Conservation (phyloP, 2,888 invertebrate species). For the Leucophenga maculata region DNA sequence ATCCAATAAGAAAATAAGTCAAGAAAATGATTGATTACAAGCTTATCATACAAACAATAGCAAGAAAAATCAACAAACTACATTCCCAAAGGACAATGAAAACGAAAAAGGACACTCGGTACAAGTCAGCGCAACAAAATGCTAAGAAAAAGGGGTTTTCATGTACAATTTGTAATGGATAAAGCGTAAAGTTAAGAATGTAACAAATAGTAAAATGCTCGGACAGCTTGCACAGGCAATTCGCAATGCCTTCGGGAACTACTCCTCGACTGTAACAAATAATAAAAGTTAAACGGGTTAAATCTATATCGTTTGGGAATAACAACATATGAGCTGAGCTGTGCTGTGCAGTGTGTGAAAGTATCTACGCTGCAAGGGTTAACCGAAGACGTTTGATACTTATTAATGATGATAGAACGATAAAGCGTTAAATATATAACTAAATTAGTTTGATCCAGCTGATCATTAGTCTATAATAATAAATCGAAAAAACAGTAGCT, state of each 20-base stretch:
- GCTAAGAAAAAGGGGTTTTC: slow-evolving; percentile 20
- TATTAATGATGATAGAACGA: slow-evolving; percentile 37
- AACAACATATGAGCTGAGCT: slow-evolving; percentile 31
- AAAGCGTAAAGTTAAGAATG: slow-evolving; percentile 53
- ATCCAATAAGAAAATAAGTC: slow-evolving; percentile 49
- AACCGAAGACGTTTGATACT: not conserved
- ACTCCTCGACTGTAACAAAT: slow-evolving; percentile 31
- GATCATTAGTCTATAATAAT: slow-evolving; percentile 38
- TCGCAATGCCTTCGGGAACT: slow-evolving; percentile 55
- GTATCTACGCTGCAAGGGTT: not conserved
- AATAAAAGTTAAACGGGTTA: slow-evolving; percentile 47
- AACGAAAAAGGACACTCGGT: slow-evolving; percentile 10
- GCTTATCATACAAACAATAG: slow-evolving; percentile 40
- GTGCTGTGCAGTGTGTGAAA: not conserved
- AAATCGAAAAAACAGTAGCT: no score
- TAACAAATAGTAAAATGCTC: no score
- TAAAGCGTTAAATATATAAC: slow-evolving; percentile 57
- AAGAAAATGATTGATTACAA: slow-evolving; percentile 64
- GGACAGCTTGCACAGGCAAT: slow-evolving; percentile 43
- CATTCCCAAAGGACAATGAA: slow-evolving; percentile 37
- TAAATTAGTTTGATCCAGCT: slow-evolving; percentile 60
- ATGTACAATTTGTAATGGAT: slow-evolving; percentile 54
- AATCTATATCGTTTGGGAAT: slow-evolving; percentile 23
- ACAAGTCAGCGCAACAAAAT: not conserved
- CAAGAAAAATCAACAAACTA: not conserved